These are phyloP conservation scores for Leptopilina drosophilae DNA, from an alignment of 2,888 invertebrate species.

Conservation along the genomic window DNA sequence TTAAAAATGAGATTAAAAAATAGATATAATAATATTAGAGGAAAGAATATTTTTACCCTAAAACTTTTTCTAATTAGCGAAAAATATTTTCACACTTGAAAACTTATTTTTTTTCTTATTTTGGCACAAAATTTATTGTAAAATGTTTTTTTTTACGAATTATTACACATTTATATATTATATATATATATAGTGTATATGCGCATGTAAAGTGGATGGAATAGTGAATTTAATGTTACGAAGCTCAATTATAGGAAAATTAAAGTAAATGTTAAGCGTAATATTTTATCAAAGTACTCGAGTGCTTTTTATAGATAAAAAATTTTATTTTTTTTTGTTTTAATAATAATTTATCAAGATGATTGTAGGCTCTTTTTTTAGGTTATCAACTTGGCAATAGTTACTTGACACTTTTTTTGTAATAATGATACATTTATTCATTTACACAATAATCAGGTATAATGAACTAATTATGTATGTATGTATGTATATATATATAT, in stretches of 20 bases:
- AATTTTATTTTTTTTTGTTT: too few relatives aligned
- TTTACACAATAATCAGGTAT: slow-evolving; percentile 28
- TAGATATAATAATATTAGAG: too few relatives aligned
- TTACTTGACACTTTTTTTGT: slow-evolving; percentile 3
- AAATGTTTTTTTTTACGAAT: slow-evolving; percentile 49
- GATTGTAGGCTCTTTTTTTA: background rate
- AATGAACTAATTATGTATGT: slow-evolving; percentile 23
- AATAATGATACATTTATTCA: slow-evolving; percentile 34
- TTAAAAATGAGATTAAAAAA: too few relatives aligned
- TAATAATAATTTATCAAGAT: background rate
- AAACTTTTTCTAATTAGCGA: background rate
- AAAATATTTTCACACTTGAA: slow-evolving; percentile 45
- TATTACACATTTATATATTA: too few relatives aligned
- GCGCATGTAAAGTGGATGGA: background rate
- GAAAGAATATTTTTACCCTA: background rate
- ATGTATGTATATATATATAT: too few relatives aligned
- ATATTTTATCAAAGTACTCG: too few relatives aligned
- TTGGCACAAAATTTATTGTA: slow-evolving; percentile 66
- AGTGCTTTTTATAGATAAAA: too few relatives aligned
- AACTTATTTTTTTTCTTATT: slow-evolving; percentile 49
- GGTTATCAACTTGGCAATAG: slow-evolving; percentile 34
- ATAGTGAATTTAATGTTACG: slow-evolving; percentile 1
- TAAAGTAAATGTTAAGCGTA: background rate
- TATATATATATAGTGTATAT: too few relatives aligned
- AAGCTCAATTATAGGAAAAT: background rate